Conservation (phyloP, 2,797 vertebrate genomes). For the Huso huso region DNA sequence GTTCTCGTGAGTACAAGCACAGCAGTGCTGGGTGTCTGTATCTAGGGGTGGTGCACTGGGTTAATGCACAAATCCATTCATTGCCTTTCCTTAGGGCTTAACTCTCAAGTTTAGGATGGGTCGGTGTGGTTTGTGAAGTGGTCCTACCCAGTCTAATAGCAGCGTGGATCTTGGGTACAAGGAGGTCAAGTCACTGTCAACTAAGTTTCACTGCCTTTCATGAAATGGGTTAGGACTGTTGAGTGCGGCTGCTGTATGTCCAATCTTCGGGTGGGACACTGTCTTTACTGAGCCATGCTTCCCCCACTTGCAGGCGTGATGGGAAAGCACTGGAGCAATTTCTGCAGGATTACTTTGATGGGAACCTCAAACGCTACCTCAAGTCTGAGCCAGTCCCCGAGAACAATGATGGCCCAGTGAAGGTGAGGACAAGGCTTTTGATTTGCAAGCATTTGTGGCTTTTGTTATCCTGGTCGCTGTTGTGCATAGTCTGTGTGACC, state of each 20-base stretch:
- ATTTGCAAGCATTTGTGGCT: too few relatives aligned
- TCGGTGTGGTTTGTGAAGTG: too few relatives aligned
- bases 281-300: background rate
- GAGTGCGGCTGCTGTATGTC: background rate
- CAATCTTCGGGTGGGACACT: too few relatives aligned
- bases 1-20: conserved; percentile 75
- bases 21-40: background rate
- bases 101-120: too few relatives aligned
- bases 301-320: conserved; percentile 68
- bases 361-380: conserved; percentile 83
- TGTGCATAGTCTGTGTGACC: background rate
- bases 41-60: too few relatives aligned
- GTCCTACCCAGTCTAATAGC: background rate
- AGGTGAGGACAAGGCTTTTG: conserved; percentile 55
- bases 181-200: conserved; percentile 27
- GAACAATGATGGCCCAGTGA: conserved; percentile 87
- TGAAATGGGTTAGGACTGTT: background rate
- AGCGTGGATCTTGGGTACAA: background rate
- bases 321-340: conserved; percentile 89
- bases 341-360: conserved; percentile 84
- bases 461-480: too few relatives aligned
- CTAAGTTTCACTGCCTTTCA: conserved; percentile 13
- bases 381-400: conserved; percentile 91
- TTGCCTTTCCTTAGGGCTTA: too few relatives aligned
- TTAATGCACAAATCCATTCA: too few relatives aligned